Percentiles rank a stretch among this genome's conserved stretches.
These are phyloP conservation scores for Chunga burmeisteri DNA, from an alignment of 2,113 vertebrate genomes.

Conservation along the genomic window DNA sequence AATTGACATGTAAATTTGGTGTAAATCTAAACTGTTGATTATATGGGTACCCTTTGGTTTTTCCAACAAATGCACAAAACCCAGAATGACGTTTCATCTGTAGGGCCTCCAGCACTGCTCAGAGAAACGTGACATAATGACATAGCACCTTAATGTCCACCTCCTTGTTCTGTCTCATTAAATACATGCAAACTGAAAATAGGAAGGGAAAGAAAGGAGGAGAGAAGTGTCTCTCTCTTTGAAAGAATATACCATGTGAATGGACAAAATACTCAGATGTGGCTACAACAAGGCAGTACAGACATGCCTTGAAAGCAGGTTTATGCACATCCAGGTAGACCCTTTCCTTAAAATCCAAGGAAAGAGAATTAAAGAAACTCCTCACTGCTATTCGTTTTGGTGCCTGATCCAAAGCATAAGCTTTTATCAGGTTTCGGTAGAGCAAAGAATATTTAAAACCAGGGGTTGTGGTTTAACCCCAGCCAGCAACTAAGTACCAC, in stretches of 20 bases:
- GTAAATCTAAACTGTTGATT: neutral
- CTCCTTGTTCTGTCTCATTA: neutral
- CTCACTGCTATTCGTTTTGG: neutral
- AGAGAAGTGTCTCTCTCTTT: neutral
- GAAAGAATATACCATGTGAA: neutral
- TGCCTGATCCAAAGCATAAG: neutral
- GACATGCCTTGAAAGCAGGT: neutral
- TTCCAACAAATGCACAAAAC: neutral
- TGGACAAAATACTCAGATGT: neutral
- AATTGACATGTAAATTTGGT: neutral
- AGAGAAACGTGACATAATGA: fast-evolving
- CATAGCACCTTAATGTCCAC: fast-evolving
- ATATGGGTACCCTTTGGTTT: neutral
- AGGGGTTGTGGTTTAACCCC: neutral
- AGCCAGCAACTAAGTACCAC: too few relatives aligned
- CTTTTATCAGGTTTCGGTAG: neutral
- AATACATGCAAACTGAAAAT: neutral
- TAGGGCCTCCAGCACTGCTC: neutral
- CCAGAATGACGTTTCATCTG: neutral
- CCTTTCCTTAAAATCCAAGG: neutral
- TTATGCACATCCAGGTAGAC: neutral
- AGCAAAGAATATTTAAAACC: neutral
- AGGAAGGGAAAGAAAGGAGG: neutral
- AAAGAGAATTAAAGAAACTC: neutral
- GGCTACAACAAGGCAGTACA: neutral